Base-by-base conservation (phyloP, 2,888 invertebrate genomes). In the Seira musarum region DNA sequence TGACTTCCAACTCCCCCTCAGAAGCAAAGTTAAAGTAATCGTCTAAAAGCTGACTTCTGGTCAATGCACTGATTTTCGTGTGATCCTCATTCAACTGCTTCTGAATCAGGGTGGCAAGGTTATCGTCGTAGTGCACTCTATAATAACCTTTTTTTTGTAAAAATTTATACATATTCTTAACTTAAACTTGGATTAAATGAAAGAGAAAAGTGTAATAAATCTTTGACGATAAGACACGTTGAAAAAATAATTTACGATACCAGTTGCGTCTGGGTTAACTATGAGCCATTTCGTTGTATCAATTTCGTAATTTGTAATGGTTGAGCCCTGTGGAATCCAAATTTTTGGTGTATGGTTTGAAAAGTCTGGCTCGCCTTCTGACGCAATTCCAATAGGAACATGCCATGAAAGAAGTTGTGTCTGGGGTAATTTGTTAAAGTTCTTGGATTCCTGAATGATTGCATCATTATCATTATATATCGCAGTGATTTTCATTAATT, bases 21-120 rank as follows among this genome's bases (percentile, higher is more conserved):
- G 87, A 84, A n/a, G 88, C 89, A 22, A 85, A 69, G 22, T 80
- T 75, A 35, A 84, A 82, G 60, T 89, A 87, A 86, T 91, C 91
- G 84, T 90, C 90, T 24, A 91, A 87, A n/a, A 91, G 86, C 82
- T 91, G 90, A 13, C 89, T 90, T 74, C 90, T 86, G 83, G 89
- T 89, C n/a, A 88, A 86, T 0, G 88, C 85, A 63, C 88, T 86
- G 67, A 90, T 89, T 3, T 79, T 79, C 35, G 85, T 87, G 82
- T 90, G 89, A 77, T 90, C 88, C 0, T 10, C 80, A 19, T 77
- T 63, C 25, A 88, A 82, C 61, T 87, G 87, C 13, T 84, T 65
- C 6, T 80, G 83, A 22, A 88, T 70, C 40, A 87, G 68, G 19
- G 82, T 66, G 83, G 87, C 87, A 46, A 87, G 86, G 30, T 84